Evolutionary conservation across 30 jellyfish, hydroid and myxozoan genomes (phyloP).

Genomic region (Hydractinia echinata): DNA sequence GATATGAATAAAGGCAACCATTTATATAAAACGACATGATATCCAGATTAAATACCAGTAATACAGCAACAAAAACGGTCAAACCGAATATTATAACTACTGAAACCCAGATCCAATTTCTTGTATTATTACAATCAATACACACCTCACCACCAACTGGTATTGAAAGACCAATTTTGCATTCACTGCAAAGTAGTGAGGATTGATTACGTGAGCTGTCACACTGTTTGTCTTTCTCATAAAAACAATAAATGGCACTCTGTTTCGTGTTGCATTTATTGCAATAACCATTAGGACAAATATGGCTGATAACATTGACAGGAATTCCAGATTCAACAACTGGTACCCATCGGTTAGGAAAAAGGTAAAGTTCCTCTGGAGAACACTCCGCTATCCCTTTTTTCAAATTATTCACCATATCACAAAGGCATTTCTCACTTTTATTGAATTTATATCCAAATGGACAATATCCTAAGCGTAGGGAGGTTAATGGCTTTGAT

Average conservation of each 20-base stretch:
- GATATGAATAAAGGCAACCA: constrained; percentile 29
- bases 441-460: background rate
- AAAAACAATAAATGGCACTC: background rate
- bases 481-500: background rate
- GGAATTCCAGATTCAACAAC: background rate
- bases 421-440: background rate
- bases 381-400: background rate
- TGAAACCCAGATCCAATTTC: background rate
- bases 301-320: background rate
- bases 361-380: constrained; percentile 6
- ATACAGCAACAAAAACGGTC: background rate
- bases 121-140: background rate
- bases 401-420: background rate
- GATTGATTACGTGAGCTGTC: background rate
- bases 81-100: background rate
- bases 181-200: constrained; percentile 18
- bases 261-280: background rate
- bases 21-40: constrained; percentile 4
- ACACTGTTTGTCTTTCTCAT: constrained; percentile 13
- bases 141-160: constrained; percentile 17
- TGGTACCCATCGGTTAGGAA: background rate
- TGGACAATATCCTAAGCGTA: background rate
- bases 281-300: constrained; percentile 36
- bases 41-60: constrained; percentile 20
- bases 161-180: constrained; percentile 8